These are phyloP conservation scores for Coluber constrictor DNA, from an alignment of 2,797 vertebrate species.

Conservation along the genomic window DNA sequence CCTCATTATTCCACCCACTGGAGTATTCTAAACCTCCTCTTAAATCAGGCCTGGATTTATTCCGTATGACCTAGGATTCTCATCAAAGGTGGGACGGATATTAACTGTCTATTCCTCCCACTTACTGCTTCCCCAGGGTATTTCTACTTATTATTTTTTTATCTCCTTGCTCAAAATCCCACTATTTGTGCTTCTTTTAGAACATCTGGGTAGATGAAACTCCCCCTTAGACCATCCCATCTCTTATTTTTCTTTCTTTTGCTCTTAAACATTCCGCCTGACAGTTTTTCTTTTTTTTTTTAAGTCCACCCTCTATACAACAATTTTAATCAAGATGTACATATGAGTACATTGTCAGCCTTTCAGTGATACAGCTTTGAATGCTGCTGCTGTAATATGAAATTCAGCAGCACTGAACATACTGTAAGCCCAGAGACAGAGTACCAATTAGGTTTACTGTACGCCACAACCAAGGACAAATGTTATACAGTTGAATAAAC, in stretches of 20 bases:
- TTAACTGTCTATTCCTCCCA: not conserved
- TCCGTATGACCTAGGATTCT: not conserved
- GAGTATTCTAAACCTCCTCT: not conserved
- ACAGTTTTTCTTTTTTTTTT: not conserved
- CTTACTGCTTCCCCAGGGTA: not conserved
- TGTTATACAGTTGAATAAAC: constrained; percentile 84
- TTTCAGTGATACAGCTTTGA: constrained; percentile 11
- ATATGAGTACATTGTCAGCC: not conserved
- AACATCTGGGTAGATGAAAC: not conserved
- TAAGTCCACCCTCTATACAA: constrained; percentile 12
- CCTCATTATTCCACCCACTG: not conserved
- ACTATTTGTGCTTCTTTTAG: not conserved
- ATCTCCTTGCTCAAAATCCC: not conserved
- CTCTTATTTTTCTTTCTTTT: not conserved
- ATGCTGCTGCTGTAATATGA: constrained; percentile 15
- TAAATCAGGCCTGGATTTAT: not conserved
- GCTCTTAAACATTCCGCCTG: not conserved
- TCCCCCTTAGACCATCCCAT: not conserved
- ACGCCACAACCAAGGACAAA: constrained; percentile 87
- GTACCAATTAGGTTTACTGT: constrained; percentile 90
- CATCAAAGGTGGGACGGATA: not conserved
- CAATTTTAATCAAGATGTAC: constrained; percentile 15
- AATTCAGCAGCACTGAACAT: constrained; percentile 37
- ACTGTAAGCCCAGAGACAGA: constrained; percentile 61
- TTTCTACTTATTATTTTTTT: not conserved